Evolutionary conservation across 2,797 vertebrate species (phyloP).

Genomic region (Sandelia bainsii): DNA sequence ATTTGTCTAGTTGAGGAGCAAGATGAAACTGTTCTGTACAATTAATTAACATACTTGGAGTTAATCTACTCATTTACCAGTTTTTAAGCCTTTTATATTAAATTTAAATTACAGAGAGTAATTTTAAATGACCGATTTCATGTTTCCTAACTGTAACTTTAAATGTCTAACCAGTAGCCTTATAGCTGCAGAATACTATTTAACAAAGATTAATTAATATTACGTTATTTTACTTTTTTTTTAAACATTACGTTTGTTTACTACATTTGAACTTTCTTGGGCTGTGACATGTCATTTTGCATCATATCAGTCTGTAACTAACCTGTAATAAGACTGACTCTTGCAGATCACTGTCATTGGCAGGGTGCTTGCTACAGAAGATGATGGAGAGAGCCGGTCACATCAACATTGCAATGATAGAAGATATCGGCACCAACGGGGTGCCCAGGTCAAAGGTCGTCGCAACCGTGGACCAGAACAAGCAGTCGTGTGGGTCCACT

Average conservation of each 20-base stretch:
- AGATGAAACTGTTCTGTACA: neutral
- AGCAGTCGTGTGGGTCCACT: constrained; percentile 67
- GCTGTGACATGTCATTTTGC: too few relatives aligned
- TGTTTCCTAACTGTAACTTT: too few relatives aligned
- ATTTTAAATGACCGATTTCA: too few relatives aligned
- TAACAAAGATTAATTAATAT: too few relatives aligned
- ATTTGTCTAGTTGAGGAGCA: neutral
- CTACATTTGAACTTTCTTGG: neutral
- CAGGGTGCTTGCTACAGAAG: constrained; percentile 16
- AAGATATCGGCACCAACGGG: constrained; percentile 71
- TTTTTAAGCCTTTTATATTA: too few relatives aligned
- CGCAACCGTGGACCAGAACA: constrained; percentile 18
- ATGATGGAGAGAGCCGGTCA: constrained; percentile 70
- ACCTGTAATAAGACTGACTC: neutral
- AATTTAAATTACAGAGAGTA: too few relatives aligned
- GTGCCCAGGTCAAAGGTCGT: constrained; percentile 42
- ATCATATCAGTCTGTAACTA: neutral
- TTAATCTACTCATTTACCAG: too few relatives aligned
- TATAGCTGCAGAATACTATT: too few relatives aligned
- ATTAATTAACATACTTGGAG: neutral
- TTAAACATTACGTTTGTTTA: neutral
- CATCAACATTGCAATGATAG: constrained; percentile 76
- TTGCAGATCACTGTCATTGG: neutral
- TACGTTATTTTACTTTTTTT: neutral
- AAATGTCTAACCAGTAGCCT: too few relatives aligned